Conservation (phyloP, 2,113 vertebrate genomes). For the Rhabdomys dilectus region DNA sequence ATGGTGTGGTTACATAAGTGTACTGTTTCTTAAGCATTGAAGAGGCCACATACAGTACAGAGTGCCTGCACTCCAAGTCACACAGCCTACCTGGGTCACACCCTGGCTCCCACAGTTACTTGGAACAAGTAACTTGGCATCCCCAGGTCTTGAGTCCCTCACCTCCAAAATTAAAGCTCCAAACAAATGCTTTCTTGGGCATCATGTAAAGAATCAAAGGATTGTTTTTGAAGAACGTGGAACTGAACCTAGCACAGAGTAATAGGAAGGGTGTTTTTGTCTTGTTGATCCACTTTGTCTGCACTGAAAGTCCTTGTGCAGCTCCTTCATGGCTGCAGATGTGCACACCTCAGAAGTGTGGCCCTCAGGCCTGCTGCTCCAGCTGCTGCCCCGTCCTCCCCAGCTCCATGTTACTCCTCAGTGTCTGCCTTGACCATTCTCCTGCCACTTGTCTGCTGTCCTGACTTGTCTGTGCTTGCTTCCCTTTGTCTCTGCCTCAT, state of each 20-base stretch:
- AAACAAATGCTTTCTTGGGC: not conserved
- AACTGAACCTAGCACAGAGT: not conserved
- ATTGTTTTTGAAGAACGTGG: not conserved
- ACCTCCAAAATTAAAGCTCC: not conserved
- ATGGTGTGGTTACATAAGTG: rapidly evolving
- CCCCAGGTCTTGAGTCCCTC: not conserved
- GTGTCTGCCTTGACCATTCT: not conserved
- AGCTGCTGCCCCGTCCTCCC: rapidly evolving
- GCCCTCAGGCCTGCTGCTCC: rapidly evolving
- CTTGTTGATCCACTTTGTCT: not conserved
- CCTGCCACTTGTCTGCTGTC: not conserved
- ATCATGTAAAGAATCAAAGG: not conserved
- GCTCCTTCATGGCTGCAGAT: not conserved
- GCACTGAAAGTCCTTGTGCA: not conserved
- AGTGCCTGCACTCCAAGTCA: not conserved
- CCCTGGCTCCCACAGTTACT: rapidly evolving
- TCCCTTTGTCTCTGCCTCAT: not conserved
- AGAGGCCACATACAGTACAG: not conserved
- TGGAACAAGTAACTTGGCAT: rapidly evolving
- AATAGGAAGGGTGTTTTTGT: not conserved
- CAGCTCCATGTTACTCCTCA: rapidly evolving
- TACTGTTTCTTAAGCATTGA: not conserved
- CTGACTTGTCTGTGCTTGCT: not conserved
- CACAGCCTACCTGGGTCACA: rapidly evolving
- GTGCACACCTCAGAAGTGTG: not conserved